Conservation (phyloP, 1,140 invertebrate species). For the Thereuonema tuberculata region DNA sequence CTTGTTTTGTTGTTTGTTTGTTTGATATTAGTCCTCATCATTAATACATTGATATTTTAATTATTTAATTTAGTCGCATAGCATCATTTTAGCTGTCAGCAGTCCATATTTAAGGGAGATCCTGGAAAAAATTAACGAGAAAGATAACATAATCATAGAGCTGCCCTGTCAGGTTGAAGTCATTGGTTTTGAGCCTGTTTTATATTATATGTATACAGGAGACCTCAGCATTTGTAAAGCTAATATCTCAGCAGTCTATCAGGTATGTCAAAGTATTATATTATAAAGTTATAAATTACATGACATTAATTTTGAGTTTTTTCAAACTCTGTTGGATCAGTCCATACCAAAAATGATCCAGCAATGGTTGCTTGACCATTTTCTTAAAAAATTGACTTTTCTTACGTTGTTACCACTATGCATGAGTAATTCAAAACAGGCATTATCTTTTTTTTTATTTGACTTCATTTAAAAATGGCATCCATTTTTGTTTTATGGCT, state of each 20-base stretch:
- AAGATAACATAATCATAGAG: neutral
- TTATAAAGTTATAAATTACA: too few relatives aligned
- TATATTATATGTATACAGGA: neutral
- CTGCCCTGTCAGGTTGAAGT: neutral
- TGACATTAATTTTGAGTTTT: too few relatives aligned
- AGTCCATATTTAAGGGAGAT: neutral
- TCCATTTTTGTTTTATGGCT: too few relatives aligned
- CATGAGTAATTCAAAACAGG: too few relatives aligned
- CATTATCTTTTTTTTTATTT: too few relatives aligned
- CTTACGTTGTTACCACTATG: neutral
- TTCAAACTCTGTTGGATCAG: neutral
- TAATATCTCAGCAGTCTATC: neutral
- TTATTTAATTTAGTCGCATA: neutral
- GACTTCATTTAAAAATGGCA: too few relatives aligned
- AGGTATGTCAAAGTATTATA: neutral
- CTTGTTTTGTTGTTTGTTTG: too few relatives aligned
- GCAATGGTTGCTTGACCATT: too few relatives aligned
- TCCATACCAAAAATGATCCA: neutral
- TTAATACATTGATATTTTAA: too few relatives aligned
- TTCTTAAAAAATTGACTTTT: neutral
- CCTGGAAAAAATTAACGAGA: neutral
- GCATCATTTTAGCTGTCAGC: neutral
- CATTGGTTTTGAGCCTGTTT: neutral
- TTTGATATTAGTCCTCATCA: too few relatives aligned
- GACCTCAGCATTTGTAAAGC: neutral